Percentiles rank a stretch among this genome's conserved stretches.
phyloP scores from a whole-genome alignment of 2,113 vertebrate species.

The Cercocebus atys region DNA sequence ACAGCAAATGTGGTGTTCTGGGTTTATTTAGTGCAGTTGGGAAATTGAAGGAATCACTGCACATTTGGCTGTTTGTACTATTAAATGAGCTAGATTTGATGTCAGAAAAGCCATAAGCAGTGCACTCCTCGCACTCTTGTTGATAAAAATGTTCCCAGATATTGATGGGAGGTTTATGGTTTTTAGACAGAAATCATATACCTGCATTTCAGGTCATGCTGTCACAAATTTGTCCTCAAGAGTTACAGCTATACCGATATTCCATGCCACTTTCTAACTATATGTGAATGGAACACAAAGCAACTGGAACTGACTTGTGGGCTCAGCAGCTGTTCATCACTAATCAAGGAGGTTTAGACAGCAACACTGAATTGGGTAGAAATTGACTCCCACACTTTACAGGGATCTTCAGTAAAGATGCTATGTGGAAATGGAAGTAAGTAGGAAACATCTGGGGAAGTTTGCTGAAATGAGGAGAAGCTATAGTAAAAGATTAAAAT shows the following conservation, averaged over 20 bases:
- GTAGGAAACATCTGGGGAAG: background rate
- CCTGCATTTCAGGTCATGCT: background rate
- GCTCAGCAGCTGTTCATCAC: background rate
- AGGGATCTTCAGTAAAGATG: background rate
- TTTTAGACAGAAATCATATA: background rate
- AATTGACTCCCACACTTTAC: background rate
- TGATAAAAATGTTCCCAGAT: background rate
- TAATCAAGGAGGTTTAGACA: background rate
- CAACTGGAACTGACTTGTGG: background rate
- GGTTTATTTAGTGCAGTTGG: constrained; percentile 19
- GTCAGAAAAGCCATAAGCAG: background rate
- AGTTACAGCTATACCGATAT: background rate
- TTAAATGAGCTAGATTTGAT: background rate
- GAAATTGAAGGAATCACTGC: background rate
- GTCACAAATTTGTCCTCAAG: background rate
- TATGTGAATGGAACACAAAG: background rate
- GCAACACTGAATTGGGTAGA: background rate
- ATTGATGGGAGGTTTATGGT: background rate
- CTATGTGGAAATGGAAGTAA: background rate
- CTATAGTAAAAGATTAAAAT: background rate
- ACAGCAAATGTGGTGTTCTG: background rate
- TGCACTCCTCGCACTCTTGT: background rate
- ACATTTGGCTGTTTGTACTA: background rate
- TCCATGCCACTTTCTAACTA: background rate
- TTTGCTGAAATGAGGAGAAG: background rate